These are phyloP conservation scores for Cylloceria caligata DNA, from an alignment of 2,888 invertebrate genomes.

Conservation along the genomic window DNA sequence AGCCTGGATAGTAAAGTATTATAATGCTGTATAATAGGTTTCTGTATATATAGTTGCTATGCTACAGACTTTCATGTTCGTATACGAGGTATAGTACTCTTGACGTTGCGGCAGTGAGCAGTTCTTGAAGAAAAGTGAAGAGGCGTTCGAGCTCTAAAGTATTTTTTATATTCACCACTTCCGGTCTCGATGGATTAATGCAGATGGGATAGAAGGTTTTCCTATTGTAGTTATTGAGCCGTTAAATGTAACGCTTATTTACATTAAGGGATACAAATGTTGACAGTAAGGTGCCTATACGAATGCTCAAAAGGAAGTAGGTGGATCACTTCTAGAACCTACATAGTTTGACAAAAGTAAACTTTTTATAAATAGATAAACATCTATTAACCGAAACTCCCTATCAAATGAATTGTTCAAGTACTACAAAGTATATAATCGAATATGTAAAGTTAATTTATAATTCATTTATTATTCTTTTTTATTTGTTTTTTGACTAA, in stretches of 20 bases:
- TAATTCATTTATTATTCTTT: too few species aligned
- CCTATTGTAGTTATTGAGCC: slow-evolving; percentile 23
- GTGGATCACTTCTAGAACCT: not conserved
- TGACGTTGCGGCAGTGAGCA: slow-evolving; percentile 3
- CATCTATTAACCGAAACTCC: not conserved
- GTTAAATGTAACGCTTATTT: slow-evolving; percentile 5
- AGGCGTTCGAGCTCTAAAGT: slow-evolving; percentile 46
- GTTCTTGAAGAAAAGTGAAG: slow-evolving; percentile 21
- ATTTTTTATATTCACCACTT: slow-evolving; percentile 40
- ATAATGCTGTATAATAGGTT: slow-evolving; percentile 18
- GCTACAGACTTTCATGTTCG: not conserved
- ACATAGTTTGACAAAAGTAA: not conserved
- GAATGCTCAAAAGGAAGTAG: not conserved
- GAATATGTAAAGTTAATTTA: too few species aligned
- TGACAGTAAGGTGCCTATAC: not conserved
- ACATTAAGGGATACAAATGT: not conserved
- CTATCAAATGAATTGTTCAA: not conserved
- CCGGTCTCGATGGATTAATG: slow-evolving; percentile 45
- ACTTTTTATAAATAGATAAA: not conserved
- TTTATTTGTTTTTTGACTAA: too few species aligned
- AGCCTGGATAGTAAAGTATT: slow-evolving; percentile 25
- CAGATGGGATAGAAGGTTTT: not conserved
- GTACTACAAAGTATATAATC: not conserved
- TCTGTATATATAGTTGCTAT: not conserved
- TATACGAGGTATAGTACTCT: not conserved